A percentile compares a stretch with the other conserved stretches of the same genome.
Conservation (phyloP, 2,888 invertebrate genomes). For the Leptopilina syphax region DNA sequence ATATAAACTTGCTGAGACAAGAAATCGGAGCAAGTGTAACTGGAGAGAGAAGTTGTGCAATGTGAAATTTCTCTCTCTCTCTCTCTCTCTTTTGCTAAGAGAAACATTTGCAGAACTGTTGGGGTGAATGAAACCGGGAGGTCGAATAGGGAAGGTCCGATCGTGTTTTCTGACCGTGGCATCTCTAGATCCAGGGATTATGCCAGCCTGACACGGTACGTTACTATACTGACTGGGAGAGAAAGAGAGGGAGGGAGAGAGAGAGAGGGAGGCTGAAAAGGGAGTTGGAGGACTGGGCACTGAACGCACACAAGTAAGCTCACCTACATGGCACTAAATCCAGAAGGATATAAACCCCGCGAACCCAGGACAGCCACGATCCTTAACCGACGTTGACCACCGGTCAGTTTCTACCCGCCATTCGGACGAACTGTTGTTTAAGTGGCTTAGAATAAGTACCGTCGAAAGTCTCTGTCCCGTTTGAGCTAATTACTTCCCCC, state of each 20-base stretch:
- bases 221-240: slow-evolving; percentile 53
- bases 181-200: slow-evolving; percentile 71
- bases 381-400: slow-evolving; percentile 50
- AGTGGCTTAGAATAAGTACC: slow-evolving; percentile 66
- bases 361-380: slow-evolving; percentile 41
- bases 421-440: slow-evolving; percentile 59
- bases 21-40: slow-evolving; percentile 54
- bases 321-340: slow-evolving; percentile 65
- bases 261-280: background rate
- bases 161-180: slow-evolving; percentile 71
- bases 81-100: slow-evolving; percentile 47
- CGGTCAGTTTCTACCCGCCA: slow-evolving; percentile 43
- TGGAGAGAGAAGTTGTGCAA: slow-evolving; percentile 51
- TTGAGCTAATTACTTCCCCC: slow-evolving; percentile 57
- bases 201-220: slow-evolving; percentile 69
- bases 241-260: slow-evolving; percentile 10
- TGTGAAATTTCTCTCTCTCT: slow-evolving; percentile 53
- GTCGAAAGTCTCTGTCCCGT: slow-evolving; percentile 47
- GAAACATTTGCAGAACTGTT: slow-evolving; percentile 48
- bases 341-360: slow-evolving; percentile 57
- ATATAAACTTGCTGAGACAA: slow-evolving; percentile 60
- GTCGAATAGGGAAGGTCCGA: slow-evolving; percentile 59
- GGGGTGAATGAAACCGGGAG: slow-evolving; percentile 45
- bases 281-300: slow-evolving; percentile 4
- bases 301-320: slow-evolving; percentile 35